Conservation (phyloP, 2,888 invertebrate genomes). For the Drosophila setosimentum region DNA sequence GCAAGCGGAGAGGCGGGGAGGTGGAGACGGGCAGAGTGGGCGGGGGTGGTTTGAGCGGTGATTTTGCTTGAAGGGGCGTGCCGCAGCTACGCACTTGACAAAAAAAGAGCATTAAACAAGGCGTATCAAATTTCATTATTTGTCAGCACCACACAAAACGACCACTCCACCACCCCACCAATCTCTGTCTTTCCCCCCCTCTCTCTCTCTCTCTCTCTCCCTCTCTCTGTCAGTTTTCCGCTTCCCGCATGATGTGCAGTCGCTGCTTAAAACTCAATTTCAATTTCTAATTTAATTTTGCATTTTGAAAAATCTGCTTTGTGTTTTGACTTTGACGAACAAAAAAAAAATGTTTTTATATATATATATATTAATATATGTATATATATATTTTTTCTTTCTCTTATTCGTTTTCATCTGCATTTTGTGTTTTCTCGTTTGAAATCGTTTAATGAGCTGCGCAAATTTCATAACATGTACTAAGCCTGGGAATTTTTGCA, state of each 20-base stretch:
- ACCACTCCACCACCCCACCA: not conserved
- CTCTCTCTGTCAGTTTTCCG: not conserved
- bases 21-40: no score
- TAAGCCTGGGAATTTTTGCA: constrained; percentile 67
- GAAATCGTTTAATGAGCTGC: constrained; percentile 75
- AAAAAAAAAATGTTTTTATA: not conserved
- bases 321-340: constrained; percentile 61
- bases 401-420: not conserved
- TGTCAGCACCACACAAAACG: constrained; percentile 48
- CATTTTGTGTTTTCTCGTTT: constrained; percentile 48
- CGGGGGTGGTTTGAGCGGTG: constrained; percentile 10
- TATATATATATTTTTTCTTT: not conserved
- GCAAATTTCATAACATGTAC: constrained; percentile 68
- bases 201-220: not conserved
- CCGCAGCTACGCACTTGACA: constrained; percentile 51
- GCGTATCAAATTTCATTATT: constrained; percentile 86
- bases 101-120: constrained; percentile 85
- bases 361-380: not conserved
- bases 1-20: not conserved
- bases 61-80: constrained; percentile 27
- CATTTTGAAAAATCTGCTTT: constrained; percentile 70
- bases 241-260: not conserved
- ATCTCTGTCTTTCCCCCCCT: not conserved
- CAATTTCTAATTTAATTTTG: constrained; percentile 67
- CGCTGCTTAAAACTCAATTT: constrained; percentile 66